These are phyloP conservation scores for Coregonus clupeaformis DNA, from an alignment of 2,113 vertebrate genomes.

Conservation along the genomic window DNA sequence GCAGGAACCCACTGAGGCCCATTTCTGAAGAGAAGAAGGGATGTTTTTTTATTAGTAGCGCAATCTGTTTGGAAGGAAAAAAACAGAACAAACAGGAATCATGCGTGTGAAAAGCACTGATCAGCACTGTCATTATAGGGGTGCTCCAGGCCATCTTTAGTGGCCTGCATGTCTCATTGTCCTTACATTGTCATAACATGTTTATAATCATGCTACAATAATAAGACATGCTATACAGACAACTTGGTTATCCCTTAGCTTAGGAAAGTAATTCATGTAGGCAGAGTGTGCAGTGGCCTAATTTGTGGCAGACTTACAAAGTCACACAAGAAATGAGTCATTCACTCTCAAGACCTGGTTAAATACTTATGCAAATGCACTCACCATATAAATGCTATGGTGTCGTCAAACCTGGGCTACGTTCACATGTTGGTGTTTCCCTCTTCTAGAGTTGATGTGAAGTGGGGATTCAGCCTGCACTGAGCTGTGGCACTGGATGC, in stretches of 20 bases:
- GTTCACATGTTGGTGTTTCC: background rate
- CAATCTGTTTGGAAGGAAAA: conserved; percentile 23
- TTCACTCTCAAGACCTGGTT: background rate
- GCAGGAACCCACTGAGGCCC: background rate
- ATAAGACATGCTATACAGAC: background rate
- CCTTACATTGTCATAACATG: too few relatives aligned
- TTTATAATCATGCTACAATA: background rate
- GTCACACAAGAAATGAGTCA: background rate
- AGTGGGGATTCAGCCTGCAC: background rate
- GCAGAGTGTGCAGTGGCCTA: background rate
- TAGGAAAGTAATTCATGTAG: background rate
- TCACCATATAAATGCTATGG: background rate
- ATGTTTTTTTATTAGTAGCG: conserved; percentile 46
- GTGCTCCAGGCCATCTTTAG: conserved; percentile 35
- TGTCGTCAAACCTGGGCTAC: background rate
- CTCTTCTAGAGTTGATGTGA: background rate
- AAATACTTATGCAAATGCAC: background rate
- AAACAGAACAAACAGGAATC: conserved; percentile 4
- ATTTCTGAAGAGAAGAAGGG: conserved; percentile 28
- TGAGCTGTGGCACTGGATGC: conserved; percentile 14
- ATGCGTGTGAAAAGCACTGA: conserved; percentile 27
- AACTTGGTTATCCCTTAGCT: background rate
- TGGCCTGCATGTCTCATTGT: too few relatives aligned
- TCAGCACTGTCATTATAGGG: conserved; percentile 28
- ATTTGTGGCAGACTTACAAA: background rate